Conservation (phyloP, 2,888 invertebrate species). For the Chaetoderma sp. region DNA sequence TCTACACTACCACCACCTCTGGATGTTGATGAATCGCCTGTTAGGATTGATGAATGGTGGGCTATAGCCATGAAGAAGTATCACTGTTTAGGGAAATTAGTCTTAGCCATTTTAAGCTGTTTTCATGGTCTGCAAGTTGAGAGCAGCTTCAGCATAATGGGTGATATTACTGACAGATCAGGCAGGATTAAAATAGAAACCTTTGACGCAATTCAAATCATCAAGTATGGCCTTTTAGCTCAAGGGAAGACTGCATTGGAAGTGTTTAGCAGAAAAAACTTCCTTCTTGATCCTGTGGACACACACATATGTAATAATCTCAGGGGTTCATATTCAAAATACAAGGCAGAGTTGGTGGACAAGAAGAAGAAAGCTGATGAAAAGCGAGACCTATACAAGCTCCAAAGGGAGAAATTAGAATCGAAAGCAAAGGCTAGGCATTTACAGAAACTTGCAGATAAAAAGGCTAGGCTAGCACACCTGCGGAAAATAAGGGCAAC, state of each 20-base stretch:
- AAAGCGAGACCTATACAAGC: not conserved
- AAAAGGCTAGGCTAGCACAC: slow-evolving; percentile 9
- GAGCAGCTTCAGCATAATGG: slow-evolving; percentile 37
- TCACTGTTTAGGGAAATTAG: too few species aligned
- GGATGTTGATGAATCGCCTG: too few species aligned
- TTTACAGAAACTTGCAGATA: not conserved
- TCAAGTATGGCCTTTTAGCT: slow-evolving; percentile 37
- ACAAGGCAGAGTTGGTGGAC: not conserved
- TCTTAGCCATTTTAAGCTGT: slow-evolving; percentile 21
- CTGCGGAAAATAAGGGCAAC: too few species aligned
- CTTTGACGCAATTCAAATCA: slow-evolving; percentile 33
- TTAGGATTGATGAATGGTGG: too few species aligned
- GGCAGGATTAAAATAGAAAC: slow-evolving; percentile 27
- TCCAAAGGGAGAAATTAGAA: not conserved
- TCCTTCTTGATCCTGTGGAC: slow-evolving; percentile 7
- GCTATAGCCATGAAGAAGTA: too few species aligned
- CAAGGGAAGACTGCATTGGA: slow-evolving; percentile 10
- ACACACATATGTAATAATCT: slow-evolving; percentile 5
- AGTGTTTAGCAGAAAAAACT: slow-evolving; percentile 13
- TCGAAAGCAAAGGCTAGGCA: not conserved
- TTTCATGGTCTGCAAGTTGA: slow-evolving; percentile 43
- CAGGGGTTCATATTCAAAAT: not conserved
- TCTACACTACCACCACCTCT: slow-evolving; percentile 3
- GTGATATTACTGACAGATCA: slow-evolving; percentile 33
- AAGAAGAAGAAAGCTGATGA: not conserved